Conservation (phyloP, 2,888 invertebrate species). For the Cenopis cana region DNA sequence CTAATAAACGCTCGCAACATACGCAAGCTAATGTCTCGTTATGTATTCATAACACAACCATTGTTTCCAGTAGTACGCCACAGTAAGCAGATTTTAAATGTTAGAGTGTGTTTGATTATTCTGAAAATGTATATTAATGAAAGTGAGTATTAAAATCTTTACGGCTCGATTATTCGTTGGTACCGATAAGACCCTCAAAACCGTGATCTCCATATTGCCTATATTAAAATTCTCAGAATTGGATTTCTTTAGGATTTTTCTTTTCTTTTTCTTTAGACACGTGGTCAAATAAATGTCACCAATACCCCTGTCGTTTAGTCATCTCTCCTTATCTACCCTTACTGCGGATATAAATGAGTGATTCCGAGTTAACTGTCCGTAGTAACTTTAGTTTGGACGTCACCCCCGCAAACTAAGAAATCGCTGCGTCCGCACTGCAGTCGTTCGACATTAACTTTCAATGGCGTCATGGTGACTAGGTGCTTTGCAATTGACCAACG, state of each 20-base stretch:
- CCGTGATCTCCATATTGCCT: too few relatives aligned
- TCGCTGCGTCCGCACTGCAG: conserved; percentile 26
- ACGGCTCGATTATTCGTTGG: neutral
- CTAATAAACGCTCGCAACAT: conserved; percentile 72
- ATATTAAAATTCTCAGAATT: neutral
- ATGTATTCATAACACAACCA: conserved; percentile 76
- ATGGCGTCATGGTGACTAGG: conserved; percentile 12
- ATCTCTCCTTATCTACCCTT: conserved; percentile 22
- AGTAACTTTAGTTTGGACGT: conserved; percentile 9
- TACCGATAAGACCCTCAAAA: too few relatives aligned
- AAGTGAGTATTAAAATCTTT: neutral
- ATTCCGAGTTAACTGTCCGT: neutral
- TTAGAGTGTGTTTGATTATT: neutral
- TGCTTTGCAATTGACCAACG: conserved; percentile 7
- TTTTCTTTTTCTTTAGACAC: too few relatives aligned
- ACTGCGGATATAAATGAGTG: conserved; percentile 3
- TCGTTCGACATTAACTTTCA: conserved; percentile 5
- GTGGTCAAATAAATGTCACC: neutral
- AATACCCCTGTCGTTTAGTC: neutral
- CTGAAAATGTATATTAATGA: neutral
- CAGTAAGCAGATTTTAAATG: conserved; percentile 51
- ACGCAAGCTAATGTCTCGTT: conserved; percentile 76
- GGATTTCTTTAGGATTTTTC: too few relatives aligned
- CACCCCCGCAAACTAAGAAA: conserved; percentile 9
- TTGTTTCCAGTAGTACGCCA: conserved; percentile 67